Base-by-base conservation (phyloP, 2,113 vertebrate genomes). In the Tragelaphus strepsiceros region DNA sequence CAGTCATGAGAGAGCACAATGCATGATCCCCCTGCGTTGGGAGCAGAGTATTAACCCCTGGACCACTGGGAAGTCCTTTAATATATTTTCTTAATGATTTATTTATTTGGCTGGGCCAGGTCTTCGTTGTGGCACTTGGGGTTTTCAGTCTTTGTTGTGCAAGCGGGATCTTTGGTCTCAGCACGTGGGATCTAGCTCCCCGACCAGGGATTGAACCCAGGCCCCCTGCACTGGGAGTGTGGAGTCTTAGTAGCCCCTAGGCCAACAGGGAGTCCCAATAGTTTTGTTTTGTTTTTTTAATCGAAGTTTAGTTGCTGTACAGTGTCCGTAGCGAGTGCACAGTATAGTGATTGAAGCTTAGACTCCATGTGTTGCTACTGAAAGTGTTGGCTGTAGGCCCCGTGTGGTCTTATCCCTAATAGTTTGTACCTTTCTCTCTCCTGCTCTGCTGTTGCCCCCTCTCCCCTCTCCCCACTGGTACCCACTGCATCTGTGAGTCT, bases 291-390 rank as follows among this genome's bases (percentile, higher is more conserved):
- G 1, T n/a, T 22, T 13, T 54, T 54, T 54, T 14, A 35, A 56
- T 5, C 24, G 81, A 35, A 15, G 51, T 35, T n/a, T 15, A 56
- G 21, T 24, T 35, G 81, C 51, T 24, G 12, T 35, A 24, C 81
- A 24, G 0, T 24, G 5, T 83, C 11, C 0, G 12, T 35, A 35
- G 53, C 3, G 4, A 7, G 32, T 15, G 32, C 28, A 24, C 6
- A 13, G 12, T 14, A 22, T 21, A 54, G 80, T 14, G 51, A 14
- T 7, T 14, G 30, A 53, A n/a, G 16, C 9, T 81, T 53, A 53
- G 7, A 7, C 49, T 81, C 30, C 43, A 10, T 80, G 10, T 32
- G 17, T 51, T 17, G 28, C 43, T 51, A 6, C 17, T 51, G 16
- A 51, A 30, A 51, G 9, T n/a, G n/a, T 2, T 21, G 49, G 51